phyloP scores from a whole-genome alignment of 1,140 invertebrate species.

The Bombus affinis region DNA sequence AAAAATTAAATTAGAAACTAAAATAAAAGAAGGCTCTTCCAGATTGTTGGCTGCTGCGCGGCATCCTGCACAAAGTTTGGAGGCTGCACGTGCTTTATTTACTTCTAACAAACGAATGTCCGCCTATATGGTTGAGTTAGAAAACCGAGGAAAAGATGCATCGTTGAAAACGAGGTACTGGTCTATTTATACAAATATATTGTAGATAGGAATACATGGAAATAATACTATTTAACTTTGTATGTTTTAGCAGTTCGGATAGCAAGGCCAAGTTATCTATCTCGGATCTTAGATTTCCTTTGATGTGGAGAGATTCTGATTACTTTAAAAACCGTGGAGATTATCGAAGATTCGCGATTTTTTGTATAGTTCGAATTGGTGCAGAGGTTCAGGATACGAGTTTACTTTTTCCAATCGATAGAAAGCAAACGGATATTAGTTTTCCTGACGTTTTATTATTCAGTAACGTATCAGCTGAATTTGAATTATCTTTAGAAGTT shows the following conservation, averaged over 20 bases:
- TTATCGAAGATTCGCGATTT: conserved; percentile 88
- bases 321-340: conserved; percentile 90
- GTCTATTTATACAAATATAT: background rate
- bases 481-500: conserved; percentile 87
- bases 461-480: conserved; percentile 85
- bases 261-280: conserved; percentile 82
- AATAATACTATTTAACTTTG: background rate
- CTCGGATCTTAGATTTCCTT: conserved; percentile 87
- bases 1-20: conserved; percentile 89
- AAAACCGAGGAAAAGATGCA: conserved; percentile 83
- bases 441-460: conserved; percentile 88
- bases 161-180: conserved; percentile 63
- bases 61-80: conserved; percentile 86
- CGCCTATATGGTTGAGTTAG: conserved; percentile 87
- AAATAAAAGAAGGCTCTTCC: conserved; percentile 88
- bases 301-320: conserved; percentile 89
- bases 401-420: conserved; percentile 87
- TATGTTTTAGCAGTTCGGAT: conserved; percentile 58
- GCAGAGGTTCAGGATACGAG: conserved; percentile 88
- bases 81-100: conserved; percentile 87
- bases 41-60: conserved; percentile 87
- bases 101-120: conserved; percentile 88
- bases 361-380: conserved; percentile 87
- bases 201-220: background rate
- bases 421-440: conserved; percentile 87